Percentiles rank a stretch among this genome's conserved stretches.
Evolutionary conservation across 2,888 invertebrate species (phyloP).

Genomic region (Dryadula phaetusa): DNA sequence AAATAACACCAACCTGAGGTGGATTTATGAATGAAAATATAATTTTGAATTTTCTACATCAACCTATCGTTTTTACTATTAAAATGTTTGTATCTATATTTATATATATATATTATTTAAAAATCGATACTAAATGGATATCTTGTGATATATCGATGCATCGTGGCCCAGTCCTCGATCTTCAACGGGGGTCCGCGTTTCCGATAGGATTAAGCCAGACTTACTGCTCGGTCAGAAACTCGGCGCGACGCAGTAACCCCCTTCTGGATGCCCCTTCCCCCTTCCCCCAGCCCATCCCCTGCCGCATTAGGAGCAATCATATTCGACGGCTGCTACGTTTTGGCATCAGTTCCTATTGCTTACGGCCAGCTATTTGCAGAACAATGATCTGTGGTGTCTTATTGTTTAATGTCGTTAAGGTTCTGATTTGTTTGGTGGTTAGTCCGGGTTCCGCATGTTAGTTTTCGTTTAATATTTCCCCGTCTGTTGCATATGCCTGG

Average conservation of each 20-base stretch:
- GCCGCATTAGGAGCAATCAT: constrained; percentile 83
- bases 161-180: constrained; percentile 66
- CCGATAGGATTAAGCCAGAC: constrained; percentile 84
- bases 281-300: constrained; percentile 56
- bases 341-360: constrained; percentile 81
- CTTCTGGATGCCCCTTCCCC: constrained; percentile 56
- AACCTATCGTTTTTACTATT: neutral
- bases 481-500: constrained; percentile 14
- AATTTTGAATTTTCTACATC: constrained; percentile 12
- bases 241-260: constrained; percentile 69
- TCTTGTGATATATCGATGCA: constrained; percentile 64
- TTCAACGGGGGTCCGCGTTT: constrained; percentile 81
- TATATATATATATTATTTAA: neutral
- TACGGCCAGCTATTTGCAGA: constrained; percentile 76
- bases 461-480: constrained; percentile 22
- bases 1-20: constrained; percentile 1
- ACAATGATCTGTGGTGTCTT: constrained; percentile 81
- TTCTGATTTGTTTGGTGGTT: constrained; percentile 54
- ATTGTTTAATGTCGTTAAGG: constrained; percentile 64
- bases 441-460: constrained; percentile 15
- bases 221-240: constrained; percentile 83
- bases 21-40: constrained; percentile 17
- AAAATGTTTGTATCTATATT: neutral
- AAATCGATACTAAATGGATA: constrained; percentile 50
- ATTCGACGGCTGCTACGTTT: constrained; percentile 82